phyloP scores from a whole-genome alignment of 1,140 invertebrate species.

The Archegozetes longisetosus region DNA sequence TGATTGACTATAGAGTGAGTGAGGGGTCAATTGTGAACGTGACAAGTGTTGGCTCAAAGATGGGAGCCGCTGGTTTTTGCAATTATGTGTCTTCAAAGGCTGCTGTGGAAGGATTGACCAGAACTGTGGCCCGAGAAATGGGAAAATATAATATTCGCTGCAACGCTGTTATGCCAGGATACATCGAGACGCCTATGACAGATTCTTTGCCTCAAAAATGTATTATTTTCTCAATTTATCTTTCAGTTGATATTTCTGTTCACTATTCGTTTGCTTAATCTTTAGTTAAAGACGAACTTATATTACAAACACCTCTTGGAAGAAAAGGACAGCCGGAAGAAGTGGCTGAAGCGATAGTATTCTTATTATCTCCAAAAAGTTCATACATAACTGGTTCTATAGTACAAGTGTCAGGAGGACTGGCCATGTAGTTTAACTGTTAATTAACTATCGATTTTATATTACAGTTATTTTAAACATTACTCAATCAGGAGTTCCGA shows the following conservation, averaged over 20 bases:
- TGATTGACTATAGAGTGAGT: conserved; percentile 14
- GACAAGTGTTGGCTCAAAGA: conserved; percentile 59
- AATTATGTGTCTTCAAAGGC: conserved; percentile 83
- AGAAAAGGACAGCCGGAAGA: conserved; percentile 59
- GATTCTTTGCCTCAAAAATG: conserved; percentile 59
- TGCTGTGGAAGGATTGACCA: conserved; percentile 67
- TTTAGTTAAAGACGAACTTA: conserved; percentile 28
- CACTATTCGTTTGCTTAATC: too few species aligned
- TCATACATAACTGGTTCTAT: conserved; percentile 64
- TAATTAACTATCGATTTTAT: too few species aligned
- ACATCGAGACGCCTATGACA: conserved; percentile 69
- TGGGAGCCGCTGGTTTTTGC: conserved; percentile 67
- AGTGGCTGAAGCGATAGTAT: conserved; percentile 63
- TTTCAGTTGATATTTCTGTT: too few species aligned
- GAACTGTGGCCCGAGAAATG: conserved; percentile 66
- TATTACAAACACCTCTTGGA: conserved; percentile 45
- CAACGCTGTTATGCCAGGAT: conserved; percentile 67
- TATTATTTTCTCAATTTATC: conserved; percentile 21
- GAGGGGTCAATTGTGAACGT: conserved; percentile 63
- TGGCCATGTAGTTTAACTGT: too few species aligned
- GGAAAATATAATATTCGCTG: conserved; percentile 46
- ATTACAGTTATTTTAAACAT: too few species aligned
- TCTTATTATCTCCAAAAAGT: conserved; percentile 57
- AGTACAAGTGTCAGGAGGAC: conserved; percentile 63
- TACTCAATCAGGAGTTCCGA: too few species aligned